Evolutionary conservation across 2,888 invertebrate genomes (phyloP), one percentile per base, ranked within the genome.

Genomic region (Volucella inanis): DNA sequence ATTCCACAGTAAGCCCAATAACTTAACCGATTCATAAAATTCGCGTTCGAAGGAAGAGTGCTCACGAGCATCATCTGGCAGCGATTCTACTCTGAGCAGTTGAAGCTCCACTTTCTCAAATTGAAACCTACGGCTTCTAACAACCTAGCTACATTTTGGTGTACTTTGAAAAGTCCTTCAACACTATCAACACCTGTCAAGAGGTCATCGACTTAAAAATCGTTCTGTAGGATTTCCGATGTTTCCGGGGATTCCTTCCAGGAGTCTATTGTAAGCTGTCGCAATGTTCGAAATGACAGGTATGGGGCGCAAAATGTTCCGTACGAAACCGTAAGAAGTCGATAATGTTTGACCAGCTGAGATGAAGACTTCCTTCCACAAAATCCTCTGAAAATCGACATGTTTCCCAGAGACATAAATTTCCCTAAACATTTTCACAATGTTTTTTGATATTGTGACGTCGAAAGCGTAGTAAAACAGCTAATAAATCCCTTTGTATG

Each of bases 91-190:
- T 12, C 0, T 4, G 9, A 11, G 11, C 41, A 57, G 14, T 57
- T 41, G 11, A n/a, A 57, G 18, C 41, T 39, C 57, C 57, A 57
- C 41, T 57, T 57, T 9, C 57, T n/a, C 3, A 57, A 14, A 57
- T 15, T 57, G 11, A 57, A 57, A 9, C 57, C 39, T 11, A 12
- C 41, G 10, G 15, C 14, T 15, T 18, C 41, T 10, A 57, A 41
- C 10, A 57, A 11, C 1, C 8, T 41, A 15, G 15, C 18, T 1
- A 18, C 1, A 11, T 57, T 18, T n/a, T 15, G 12, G 18, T 41
- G 41, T 12, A 57, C 10, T 0, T 57, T 12, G 11, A 41, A 41
- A 11, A 57, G 14, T 0, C 41, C 41, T 15, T 57, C 57, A 10
- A 57, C 11, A 15, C 41, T 57, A 12, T 57, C 15, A 9, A 41